phyloP scores from a whole-genome alignment of 1,140 invertebrate genomes.

The Drosophila insularis region DNA sequence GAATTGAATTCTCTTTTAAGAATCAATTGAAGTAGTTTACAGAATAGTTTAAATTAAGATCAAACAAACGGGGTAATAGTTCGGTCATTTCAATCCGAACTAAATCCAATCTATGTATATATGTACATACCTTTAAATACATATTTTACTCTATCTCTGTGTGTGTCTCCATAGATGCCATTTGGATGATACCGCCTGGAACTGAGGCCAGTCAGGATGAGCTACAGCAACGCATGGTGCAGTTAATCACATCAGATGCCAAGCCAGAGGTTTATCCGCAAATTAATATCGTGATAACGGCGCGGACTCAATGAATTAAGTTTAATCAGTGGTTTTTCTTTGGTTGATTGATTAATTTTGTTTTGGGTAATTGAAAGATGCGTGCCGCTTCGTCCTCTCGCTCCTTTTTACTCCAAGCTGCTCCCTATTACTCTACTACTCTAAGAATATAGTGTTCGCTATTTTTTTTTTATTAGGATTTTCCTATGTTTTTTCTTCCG shows the following conservation, averaged over 20 bases:
- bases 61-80: too few species aligned
- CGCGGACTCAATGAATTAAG: constrained; percentile 72
- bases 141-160: neutral
- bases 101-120: too few species aligned
- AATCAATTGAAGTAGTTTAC: too few species aligned
- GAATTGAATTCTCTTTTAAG: too few species aligned
- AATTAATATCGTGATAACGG: constrained; percentile 82
- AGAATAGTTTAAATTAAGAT: too few species aligned
- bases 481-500: neutral
- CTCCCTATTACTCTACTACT: neutral
- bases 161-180: constrained; percentile 45
- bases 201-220: constrained; percentile 72
- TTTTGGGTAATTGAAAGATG: neutral
- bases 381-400: neutral
- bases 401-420: neutral
- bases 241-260: constrained; percentile 70
- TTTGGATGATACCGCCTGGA: constrained; percentile 78
- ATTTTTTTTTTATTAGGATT: neutral
- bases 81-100: too few species aligned
- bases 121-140: neutral
- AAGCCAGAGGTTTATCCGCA: constrained; percentile 78
- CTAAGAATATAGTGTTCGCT: neutral
- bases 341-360: constrained; percentile 1
- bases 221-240: constrained; percentile 77
- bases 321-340: neutral